Percentiles rank a stretch among this genome's conserved stretches.
phyloP scores from a whole-genome alignment of 2,113 vertebrate genomes.

The Clinocottus analis region DNA sequence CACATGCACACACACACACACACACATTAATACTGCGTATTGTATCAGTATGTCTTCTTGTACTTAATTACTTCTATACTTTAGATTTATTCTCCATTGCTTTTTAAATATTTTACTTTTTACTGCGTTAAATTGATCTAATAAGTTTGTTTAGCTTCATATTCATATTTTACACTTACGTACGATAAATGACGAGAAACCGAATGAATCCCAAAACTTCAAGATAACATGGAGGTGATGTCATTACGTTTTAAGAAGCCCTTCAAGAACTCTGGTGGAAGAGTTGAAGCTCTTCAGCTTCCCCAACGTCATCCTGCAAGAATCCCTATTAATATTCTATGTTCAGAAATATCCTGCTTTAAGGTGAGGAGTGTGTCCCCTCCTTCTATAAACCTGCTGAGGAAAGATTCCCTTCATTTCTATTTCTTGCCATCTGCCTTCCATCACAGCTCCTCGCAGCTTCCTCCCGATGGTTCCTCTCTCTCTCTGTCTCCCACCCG shows the following conservation, averaged over 20 bases:
- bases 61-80: neutral
- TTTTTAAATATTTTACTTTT: neutral
- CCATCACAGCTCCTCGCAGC: neutral
- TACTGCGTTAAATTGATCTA: neutral
- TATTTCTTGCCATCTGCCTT: neutral
- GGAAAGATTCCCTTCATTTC: constrained; percentile 1
- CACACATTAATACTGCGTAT: neutral
- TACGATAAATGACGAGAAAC: neutral
- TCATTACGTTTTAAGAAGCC: neutral
- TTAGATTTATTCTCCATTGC: too few relatives aligned
- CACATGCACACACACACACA: neutral
- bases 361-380: neutral
- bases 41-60: neutral
- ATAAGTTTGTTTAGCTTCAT: neutral
- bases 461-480: neutral
- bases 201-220: neutral
- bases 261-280: neutral
- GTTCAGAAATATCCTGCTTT: neutral
- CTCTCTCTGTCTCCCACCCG: neutral
- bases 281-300: constrained; percentile 8
- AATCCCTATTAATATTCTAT: neutral
- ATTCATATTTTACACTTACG: neutral
- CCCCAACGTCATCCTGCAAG: neutral
- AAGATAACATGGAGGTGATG: neutral
- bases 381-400: neutral